Percentiles rank a stretch among this genome's conserved stretches.
These are phyloP conservation scores for Rattus rattus DNA, from an alignment of 2,113 vertebrate genomes.

Conservation along the genomic window DNA sequence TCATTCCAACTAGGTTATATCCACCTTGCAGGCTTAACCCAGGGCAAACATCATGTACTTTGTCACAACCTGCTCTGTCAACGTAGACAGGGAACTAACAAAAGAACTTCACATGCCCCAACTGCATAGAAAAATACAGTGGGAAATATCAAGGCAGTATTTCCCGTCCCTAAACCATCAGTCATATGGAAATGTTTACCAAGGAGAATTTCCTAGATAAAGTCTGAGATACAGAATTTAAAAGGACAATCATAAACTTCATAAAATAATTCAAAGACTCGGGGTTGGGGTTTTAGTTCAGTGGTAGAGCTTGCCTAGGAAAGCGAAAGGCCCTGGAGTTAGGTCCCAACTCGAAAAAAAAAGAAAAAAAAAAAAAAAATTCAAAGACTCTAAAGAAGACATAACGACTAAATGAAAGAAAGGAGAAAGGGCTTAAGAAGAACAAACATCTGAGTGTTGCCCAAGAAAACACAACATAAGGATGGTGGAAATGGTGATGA, in stretches of 20 bases:
- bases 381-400: too few species aligned
- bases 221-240: background rate
- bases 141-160: background rate
- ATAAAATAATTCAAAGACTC: background rate
- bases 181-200: background rate
- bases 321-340: too few species aligned
- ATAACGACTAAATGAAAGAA: too few species aligned
- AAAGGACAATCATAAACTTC: background rate
- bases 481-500: too few species aligned
- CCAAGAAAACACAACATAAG: too few species aligned
- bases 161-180: background rate
- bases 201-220: background rate
- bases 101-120: background rate
- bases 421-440: too few species aligned
- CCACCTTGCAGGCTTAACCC: background rate
- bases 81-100: background rate
- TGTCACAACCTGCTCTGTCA: background rate
- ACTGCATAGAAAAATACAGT: background rate
- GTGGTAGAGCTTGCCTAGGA: too few species aligned
- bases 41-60: background rate
- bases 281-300: too few species aligned
- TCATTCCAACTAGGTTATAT: background rate
- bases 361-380: background rate
- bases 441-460: too few species aligned
- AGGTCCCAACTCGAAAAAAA: too few species aligned